Base-by-base conservation (phyloP, 2,797 vertebrate species). In the Halcyon badia region DNA sequence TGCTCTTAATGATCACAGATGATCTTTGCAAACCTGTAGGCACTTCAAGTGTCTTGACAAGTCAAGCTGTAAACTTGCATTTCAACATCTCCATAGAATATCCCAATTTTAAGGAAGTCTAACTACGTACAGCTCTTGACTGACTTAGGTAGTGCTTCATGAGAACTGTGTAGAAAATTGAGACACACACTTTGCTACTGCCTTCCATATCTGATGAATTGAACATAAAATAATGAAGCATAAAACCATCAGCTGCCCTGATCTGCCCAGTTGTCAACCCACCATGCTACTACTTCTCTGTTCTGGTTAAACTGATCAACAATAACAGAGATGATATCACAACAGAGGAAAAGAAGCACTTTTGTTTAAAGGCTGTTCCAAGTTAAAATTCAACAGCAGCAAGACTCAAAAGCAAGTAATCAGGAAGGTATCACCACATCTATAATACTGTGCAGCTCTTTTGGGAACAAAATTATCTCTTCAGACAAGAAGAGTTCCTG, bases 81-180 rank as follows among this genome's bases (percentile, higher is more conserved):
- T 79, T 83, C 52, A 79, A 9, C 26, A 25, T 10, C 4, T 65
- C 31, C 10, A 35, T 33, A 51, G 69, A 31, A 4, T 8, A 61
- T 2, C 24, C 14, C 12, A 22, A 2, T 46, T 75, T 65, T 69
- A 52, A 72, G 22, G 9, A 73, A 61, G 13, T 18, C n/a, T 21
- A 39, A 48, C 0, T 44, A 37, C 0, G 0, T 48, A 35, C 19
- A 89, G 33, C 11, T 62, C 39, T 58, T 77, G 42, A 21, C 26
- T 52, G 39, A 64, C 49, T 62, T 24, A 37, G 19, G 22, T 31
- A 20, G 25, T 30, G 26, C 21, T 62, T 70, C 35, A 31, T 11
- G 26, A 79, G 26, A 90, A 54, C 14, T 41, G 22, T 0, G 0
- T 9, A 58, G 57, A 62, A 64, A 71, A 7, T 0, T 70, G 73